Percentiles rank a stretch among this genome's conserved stretches.
These are phyloP conservation scores for Caenorhabditis afra DNA, from an alignment of 2,888 invertebrate species.

Conservation along the genomic window DNA sequence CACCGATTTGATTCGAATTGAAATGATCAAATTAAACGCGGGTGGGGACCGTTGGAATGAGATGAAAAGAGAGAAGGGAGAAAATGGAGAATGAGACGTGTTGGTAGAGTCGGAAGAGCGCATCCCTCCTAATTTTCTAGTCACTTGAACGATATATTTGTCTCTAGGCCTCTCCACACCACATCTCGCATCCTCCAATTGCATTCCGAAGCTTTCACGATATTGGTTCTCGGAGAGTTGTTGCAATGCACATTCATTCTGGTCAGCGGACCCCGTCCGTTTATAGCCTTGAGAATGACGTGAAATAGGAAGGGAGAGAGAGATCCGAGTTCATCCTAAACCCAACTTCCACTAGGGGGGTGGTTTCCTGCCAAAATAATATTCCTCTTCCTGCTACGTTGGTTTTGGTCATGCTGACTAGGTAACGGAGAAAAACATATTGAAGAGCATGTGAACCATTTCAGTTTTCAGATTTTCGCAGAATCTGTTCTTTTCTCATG, in stretches of 20 bases:
- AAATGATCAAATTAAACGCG: conserved; percentile 35
- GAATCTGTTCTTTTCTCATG: background rate
- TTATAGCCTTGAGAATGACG: background rate
- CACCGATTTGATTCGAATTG: conserved; percentile 11
- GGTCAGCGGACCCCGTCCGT: background rate
- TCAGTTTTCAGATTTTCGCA: background rate
- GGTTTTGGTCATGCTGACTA: too few species aligned
- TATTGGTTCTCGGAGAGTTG: conserved; percentile 29
- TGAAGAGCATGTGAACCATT: conserved; percentile 9
- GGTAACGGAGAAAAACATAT: background rate
- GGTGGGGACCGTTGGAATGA: conserved; percentile 1
- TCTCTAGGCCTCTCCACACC: conserved; percentile 16
- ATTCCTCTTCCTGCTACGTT: too few species aligned
- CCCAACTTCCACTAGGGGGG: too few species aligned
- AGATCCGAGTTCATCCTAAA: background rate
- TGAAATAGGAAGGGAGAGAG: background rate
- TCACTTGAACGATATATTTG: conserved; percentile 47
- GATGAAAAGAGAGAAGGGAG: conserved; percentile 8
- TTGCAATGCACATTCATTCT: background rate
- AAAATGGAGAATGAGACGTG: conserved; percentile 4
- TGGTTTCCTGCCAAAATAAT: too few species aligned
- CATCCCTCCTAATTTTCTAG: conserved; percentile 36
- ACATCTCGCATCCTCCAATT: conserved; percentile 17
- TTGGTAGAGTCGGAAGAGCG: conserved; percentile 5
- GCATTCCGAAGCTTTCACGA: conserved; percentile 43